These are phyloP conservation scores for Danio choprae DNA, from an alignment of 2,797 vertebrate genomes.

Conservation along the genomic window DNA sequence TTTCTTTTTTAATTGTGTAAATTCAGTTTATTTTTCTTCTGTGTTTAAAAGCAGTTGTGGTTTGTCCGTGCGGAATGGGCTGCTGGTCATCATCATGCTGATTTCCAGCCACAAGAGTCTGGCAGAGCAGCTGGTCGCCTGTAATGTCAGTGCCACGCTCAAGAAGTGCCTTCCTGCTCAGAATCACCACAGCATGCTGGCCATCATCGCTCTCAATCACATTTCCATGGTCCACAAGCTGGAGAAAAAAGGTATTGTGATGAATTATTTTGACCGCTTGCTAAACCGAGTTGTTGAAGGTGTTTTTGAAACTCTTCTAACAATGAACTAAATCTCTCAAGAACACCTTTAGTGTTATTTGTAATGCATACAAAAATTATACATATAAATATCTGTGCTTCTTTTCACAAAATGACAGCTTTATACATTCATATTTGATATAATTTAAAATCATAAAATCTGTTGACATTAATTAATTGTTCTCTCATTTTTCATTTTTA, in stretches of 20 bases:
- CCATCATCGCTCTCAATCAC: constrained; percentile 81
- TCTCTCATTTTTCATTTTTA: too few species aligned
- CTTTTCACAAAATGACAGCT: too few species aligned
- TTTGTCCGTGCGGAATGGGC: constrained; percentile 84
- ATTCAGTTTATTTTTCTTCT: not conserved
- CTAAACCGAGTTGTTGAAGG: not conserved
- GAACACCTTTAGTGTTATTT: too few species aligned
- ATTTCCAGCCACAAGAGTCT: constrained; percentile 86
- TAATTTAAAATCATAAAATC: too few species aligned
- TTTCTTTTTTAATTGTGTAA: too few species aligned
- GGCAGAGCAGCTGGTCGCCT: constrained; percentile 86
- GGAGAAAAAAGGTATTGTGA: constrained; percentile 76
- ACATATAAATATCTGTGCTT: too few species aligned
- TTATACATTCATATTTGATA: too few species aligned
- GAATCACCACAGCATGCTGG: constrained; percentile 76
- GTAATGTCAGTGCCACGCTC: constrained; percentile 77
- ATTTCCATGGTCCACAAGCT: constrained; percentile 83
- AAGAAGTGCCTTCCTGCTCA: constrained; percentile 75
- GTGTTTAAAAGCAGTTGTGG: constrained; percentile 76
- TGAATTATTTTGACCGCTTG: not conserved
- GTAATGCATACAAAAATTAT: too few species aligned
- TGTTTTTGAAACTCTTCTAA: not conserved
- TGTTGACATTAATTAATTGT: too few species aligned
- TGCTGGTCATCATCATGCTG: constrained; percentile 88
- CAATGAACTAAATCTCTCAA: not conserved